Base-by-base conservation (phyloP, 1,140 invertebrate genomes). In the Lasioglossum baleicum region DNA sequence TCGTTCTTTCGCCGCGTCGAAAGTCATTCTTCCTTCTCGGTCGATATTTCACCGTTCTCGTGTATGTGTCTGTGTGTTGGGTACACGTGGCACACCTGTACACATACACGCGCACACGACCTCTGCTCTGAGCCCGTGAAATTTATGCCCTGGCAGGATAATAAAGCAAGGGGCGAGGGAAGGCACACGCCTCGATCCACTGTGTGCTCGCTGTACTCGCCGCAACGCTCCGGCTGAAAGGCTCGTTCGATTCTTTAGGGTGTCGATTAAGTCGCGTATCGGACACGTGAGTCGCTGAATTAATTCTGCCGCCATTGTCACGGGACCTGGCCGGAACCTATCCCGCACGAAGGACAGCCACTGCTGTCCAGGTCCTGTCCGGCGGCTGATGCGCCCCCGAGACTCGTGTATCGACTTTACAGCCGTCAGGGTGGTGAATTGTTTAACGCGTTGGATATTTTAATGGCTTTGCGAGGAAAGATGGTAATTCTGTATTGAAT, bases 101-200 rank as follows among this genome's bases (percentile, higher is more conserved):
- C 51, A 53, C 51, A 15, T 53, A 53, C 51, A 53, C 51, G 13
- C 20, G 20, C 4, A 6, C n/a, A n/a, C 56, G 8, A 5, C 6
- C 2, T 64, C 42, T 73, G 13, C 42, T 31, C 40, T 60, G 69
- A 74, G 58, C 60, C 65, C 48, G 71, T 58, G 61, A 80, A 84
- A 84, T 84, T 84, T 83, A 84, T 75, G 71, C 64, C 51, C 67
- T 63, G n/a, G 42, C 48, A 58, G 69, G 73, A 80, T 81, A 85
- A 85, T 85, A 85, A 85, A 85, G 73, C 61, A 56, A 65, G 35
- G 42, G 77, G 67, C 71, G 40, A 6, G n/a, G 22, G 26, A 60
- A 61, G 20, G 42, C 26, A 20, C 35, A 22, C 20, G 35, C n/a
- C 13, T 56, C 26, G 35, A 48, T 60, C 22, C 22, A 8, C 35